These are phyloP conservation scores for Morpho helenor DNA, from an alignment of 2,888 invertebrate species.

Conservation along the genomic window DNA sequence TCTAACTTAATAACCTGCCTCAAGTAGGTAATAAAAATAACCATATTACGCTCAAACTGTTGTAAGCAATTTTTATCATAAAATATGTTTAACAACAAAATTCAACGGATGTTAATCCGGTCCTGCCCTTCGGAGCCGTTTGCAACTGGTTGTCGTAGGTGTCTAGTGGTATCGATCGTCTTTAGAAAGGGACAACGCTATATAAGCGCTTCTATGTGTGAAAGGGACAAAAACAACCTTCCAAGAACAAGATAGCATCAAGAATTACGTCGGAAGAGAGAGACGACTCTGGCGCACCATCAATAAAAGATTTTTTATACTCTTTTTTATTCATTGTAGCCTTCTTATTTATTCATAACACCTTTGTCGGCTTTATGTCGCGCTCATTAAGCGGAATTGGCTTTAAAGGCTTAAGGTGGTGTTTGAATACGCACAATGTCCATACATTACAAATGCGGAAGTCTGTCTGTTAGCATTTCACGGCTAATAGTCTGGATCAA, in stretches of 20 bases:
- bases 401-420: slow-evolving; percentile 28
- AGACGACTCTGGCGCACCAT: slow-evolving; percentile 62
- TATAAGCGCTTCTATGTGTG: slow-evolving; percentile 14
- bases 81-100: background rate
- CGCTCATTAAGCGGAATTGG: slow-evolving; percentile 59
- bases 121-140: slow-evolving; percentile 34
- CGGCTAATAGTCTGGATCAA: too few relatives aligned
- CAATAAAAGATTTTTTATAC: slow-evolving; percentile 46
- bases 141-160: slow-evolving; percentile 57
- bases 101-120: slow-evolving; percentile 34
- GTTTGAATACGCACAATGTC: background rate
- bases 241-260: slow-evolving; percentile 75
- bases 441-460: too few relatives aligned
- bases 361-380: slow-evolving; percentile 65
- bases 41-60: too few relatives aligned
- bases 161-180: slow-evolving; percentile 67
- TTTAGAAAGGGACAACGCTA: slow-evolving; percentile 42
- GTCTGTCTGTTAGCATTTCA: too few relatives aligned
- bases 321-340: slow-evolving; percentile 45
- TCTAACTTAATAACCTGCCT: too few relatives aligned
- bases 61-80: too few relatives aligned
- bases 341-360: slow-evolving; percentile 73
- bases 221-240: slow-evolving; percentile 49
- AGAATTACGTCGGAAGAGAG: slow-evolving; percentile 55
- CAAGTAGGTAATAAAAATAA: too few relatives aligned